These are phyloP conservation scores for Camponotus fellah DNA, from an alignment of 2,888 invertebrate species.

Conservation along the genomic window DNA sequence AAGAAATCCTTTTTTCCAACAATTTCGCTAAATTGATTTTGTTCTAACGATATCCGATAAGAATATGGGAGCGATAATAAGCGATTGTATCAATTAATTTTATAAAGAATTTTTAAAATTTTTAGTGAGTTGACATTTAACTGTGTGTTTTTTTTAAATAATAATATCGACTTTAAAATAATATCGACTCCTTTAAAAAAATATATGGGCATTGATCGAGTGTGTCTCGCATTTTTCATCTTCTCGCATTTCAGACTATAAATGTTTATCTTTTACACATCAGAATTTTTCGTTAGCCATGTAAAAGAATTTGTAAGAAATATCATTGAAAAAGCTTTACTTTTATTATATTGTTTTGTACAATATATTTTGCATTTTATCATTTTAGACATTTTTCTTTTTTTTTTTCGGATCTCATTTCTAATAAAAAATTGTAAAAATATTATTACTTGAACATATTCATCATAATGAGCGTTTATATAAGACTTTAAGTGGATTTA, in stretches of 20 bases:
- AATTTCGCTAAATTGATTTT: neutral
- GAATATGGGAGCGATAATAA: too few species aligned
- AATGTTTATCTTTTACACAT: neutral
- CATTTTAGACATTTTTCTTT: neutral
- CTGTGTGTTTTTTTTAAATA: neutral
- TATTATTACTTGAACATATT: neutral
- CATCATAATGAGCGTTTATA: neutral
- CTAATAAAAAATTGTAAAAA: neutral
- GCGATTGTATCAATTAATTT: neutral
- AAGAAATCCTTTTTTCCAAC: neutral
- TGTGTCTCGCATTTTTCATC: neutral
- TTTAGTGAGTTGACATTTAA: neutral
- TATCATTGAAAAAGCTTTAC: neutral
- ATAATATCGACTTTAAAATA: neutral
- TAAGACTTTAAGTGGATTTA: neutral
- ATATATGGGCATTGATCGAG: neutral
- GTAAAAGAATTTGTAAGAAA: neutral
- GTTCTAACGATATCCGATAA: neutral
- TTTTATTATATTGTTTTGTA: neutral
- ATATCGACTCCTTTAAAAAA: neutral
- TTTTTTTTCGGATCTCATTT: neutral
- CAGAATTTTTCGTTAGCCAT: neutral
- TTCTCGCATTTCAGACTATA: neutral
- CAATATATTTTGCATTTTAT: neutral
- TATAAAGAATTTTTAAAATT: neutral